These are phyloP conservation scores for Propithecus perrieri DNA, from an alignment of 2,797 vertebrate species.

Conservation along the genomic window DNA sequence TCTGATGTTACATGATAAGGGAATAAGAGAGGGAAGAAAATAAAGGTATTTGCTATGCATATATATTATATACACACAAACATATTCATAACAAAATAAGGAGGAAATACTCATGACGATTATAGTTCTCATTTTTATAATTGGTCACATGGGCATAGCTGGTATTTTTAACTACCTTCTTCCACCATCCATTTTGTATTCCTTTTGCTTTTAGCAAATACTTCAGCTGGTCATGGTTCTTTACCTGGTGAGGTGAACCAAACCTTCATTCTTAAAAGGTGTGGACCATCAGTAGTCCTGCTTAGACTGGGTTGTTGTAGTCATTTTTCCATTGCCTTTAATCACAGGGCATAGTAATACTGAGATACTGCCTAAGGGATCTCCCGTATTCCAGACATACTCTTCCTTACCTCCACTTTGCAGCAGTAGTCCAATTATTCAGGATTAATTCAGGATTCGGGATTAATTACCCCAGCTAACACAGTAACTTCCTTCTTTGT, in stretches of 20 bases:
- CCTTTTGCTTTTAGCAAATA: background rate
- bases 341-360: background rate
- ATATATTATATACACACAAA: background rate
- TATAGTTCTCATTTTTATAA: background rate
- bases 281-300: background rate
- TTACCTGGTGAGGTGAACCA: background rate
- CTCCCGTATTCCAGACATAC: background rate
- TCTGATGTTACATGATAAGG: background rate
- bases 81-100: background rate
- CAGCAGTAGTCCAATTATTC: background rate
- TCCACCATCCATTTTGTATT: background rate
- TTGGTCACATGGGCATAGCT: background rate
- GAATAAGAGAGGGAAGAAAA: background rate
- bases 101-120: background rate
- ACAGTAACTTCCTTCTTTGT: background rate
- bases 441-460: background rate
- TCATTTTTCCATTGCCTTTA: background rate
- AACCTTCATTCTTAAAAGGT: background rate
- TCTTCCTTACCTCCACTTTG: background rate
- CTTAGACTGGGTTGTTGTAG: background rate
- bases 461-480: background rate
- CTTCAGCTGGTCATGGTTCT: background rate
- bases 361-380: background rate
- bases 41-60: background rate
- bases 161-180: background rate